Percentiles rank a stretch among this genome's conserved stretches.
Evolutionary conservation across 2,888 invertebrate species (phyloP).

Genomic region (Hypomecis punctinalis): DNA sequence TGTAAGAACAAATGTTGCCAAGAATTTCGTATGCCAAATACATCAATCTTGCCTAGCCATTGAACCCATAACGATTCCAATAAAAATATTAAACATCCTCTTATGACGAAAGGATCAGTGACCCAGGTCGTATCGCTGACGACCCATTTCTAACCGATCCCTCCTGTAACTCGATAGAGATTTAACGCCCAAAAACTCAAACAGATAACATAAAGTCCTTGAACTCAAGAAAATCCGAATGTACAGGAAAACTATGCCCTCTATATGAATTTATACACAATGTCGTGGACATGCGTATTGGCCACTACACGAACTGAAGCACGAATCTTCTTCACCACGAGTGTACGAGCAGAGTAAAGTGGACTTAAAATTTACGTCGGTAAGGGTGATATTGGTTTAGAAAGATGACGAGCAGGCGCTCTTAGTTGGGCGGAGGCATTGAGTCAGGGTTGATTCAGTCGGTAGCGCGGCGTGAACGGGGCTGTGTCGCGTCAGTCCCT

Average conservation of each 20-base stretch:
- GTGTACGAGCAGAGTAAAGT: slow-evolving; percentile 50
- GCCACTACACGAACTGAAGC: slow-evolving; percentile 78
- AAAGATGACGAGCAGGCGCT: slow-evolving; percentile 76
- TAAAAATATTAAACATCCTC: slow-evolving; percentile 16
- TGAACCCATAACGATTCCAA: slow-evolving; percentile 10
- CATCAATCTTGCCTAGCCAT: slow-evolving; percentile 15
- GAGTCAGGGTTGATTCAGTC: slow-evolving; percentile 82
- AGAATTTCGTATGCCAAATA: slow-evolving; percentile 1
- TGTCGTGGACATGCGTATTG: slow-evolving; percentile 84
- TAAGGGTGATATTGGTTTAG: slow-evolving; percentile 54
- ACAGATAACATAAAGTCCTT: slow-evolving; percentile 79
- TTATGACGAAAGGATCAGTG: slow-evolving; percentile 19
- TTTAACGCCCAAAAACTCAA: slow-evolving; percentile 67
- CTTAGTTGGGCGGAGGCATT: slow-evolving; percentile 83
- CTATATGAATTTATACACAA: slow-evolving; percentile 78
- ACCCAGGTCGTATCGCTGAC: slow-evolving; percentile 6
- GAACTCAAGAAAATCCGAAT: slow-evolving; percentile 82
- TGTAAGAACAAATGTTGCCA: not conserved
- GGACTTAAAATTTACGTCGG: slow-evolving; percentile 47
- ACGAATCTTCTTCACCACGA: slow-evolving; percentile 78
- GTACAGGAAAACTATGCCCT: slow-evolving; percentile 80
- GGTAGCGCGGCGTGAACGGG: slow-evolving; percentile 76
- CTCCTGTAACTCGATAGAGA: slow-evolving; percentile 55
- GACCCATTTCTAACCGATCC: slow-evolving; percentile 43
- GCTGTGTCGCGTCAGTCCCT: slow-evolving; percentile 72